Evolutionary conservation across 1,140 invertebrate genomes (phyloP), one percentile per base, ranked within the genome.

Genomic region (Sinonovacula constricta): DNA sequence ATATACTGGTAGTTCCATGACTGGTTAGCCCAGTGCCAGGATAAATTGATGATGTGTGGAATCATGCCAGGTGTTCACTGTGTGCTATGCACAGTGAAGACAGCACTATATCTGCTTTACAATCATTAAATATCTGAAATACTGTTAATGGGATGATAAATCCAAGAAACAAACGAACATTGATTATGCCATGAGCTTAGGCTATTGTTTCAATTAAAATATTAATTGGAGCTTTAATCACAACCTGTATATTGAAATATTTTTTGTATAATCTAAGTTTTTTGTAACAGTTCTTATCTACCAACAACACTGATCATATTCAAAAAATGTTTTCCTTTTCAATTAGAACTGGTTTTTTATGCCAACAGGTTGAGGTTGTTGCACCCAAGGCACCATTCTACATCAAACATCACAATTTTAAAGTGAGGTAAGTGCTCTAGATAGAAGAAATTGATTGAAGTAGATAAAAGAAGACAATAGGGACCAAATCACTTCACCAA

Each of bases 351-450:
- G 54, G 7, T 56, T 24, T 56, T 56, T 24, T 56, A 24, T 15
- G 22, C 22, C 5, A 22, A 56, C 68, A 71, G 68, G 65, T 77
- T 3, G 63, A 77, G 39, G 34, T 68, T 12, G 45, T 39, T 30
- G 33, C 49, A 30, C 74, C 74, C 33, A 56, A 68, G 22, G 63
- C 74, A 49, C 74, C 74, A 63, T 74, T 74, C 49, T 24, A 74
- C 36, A 33, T 74, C n/a, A 74, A 74, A 34, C 70, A 74, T 63
- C 34, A 54, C 14, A 63, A 49, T 24, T 65, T 74, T 22, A 53
- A 49, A 26, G 49, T 74, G 0, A 24, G 26, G 70, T 74, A 74
- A 74, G 70, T 71, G 18, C n/a, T 26, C 36, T 63, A 5, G 26
- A 7, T 56, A 56, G 54, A 56, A 56, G 26, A 12, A 5, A 10